Conservation (phyloP, 1,140 invertebrate genomes). For the Camponotus floridanus region DNA sequence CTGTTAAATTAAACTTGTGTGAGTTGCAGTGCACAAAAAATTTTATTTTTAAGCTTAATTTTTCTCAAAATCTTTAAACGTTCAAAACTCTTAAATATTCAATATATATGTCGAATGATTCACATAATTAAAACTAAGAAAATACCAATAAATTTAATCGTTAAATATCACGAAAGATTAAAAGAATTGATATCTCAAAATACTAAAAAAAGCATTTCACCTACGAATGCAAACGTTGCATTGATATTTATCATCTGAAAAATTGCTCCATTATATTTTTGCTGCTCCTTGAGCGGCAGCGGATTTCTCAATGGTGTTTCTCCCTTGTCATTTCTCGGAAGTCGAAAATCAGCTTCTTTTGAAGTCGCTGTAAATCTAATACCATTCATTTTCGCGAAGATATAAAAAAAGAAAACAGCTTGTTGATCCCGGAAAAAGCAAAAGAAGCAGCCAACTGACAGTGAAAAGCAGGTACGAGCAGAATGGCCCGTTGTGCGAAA, state of each 20-base stretch:
- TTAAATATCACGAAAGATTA: background rate
- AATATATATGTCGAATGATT: too few relatives aligned
- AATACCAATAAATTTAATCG: background rate
- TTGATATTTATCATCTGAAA: background rate
- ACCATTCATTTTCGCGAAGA: conserved; percentile 18
- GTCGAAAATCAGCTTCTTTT: conserved; percentile 65
- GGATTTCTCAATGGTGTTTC: background rate
- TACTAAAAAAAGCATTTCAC: background rate
- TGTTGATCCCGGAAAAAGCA: conserved; percentile 51
- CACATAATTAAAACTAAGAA: background rate
- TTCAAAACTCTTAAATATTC: background rate
- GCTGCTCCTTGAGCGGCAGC: background rate
- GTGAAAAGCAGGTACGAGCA: conserved; percentile 55
- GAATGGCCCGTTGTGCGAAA: conserved; percentile 73
- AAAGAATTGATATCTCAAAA: background rate
- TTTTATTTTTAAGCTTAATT: background rate
- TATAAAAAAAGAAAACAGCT: conserved; percentile 18
- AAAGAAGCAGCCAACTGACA: conserved; percentile 13
- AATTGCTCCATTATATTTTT: conserved; percentile 36
- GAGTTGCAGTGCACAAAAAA: background rate
- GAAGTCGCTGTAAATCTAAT: conserved; percentile 3
- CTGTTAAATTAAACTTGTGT: background rate
- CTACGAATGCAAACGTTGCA: background rate
- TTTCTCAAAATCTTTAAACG: too few relatives aligned
- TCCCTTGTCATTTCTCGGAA: conserved; percentile 10